These are phyloP conservation scores for Tenebrosternarchus preto DNA, from an alignment of 2,113 vertebrate species.

Conservation along the genomic window DNA sequence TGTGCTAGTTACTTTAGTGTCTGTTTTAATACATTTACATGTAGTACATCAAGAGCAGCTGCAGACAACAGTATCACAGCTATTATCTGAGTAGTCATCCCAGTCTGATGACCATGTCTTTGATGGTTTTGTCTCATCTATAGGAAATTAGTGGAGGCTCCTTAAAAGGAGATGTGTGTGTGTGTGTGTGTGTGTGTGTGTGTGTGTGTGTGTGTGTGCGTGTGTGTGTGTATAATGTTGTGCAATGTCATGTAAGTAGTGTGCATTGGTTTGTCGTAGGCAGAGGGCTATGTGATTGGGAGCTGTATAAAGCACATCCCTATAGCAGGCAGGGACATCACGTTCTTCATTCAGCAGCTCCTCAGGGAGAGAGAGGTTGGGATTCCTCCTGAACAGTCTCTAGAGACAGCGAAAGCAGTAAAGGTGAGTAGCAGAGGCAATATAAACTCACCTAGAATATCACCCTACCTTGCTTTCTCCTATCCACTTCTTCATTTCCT, in stretches of 20 bases:
- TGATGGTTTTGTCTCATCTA: too few species aligned
- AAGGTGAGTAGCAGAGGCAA: slow-evolving; percentile 77
- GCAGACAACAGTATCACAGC: too few species aligned
- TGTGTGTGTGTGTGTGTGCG: too few species aligned
- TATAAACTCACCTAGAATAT: neutral
- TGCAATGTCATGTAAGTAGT: too few species aligned
- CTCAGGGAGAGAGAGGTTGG: slow-evolving; percentile 94
- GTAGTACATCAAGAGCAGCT: too few species aligned
- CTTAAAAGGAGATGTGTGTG: neutral
- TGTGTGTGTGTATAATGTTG: neutral
- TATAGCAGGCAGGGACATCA: slow-evolving; percentile 96
- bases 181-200: neutral
- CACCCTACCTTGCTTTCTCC: neutral
- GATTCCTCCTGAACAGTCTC: slow-evolving; percentile 94
- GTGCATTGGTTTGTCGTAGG: slow-evolving; percentile 67
- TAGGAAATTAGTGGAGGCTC: too few species aligned
- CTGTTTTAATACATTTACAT: too few species aligned
- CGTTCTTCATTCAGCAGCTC: slow-evolving; percentile 97
- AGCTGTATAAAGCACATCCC: slow-evolving; percentile 99
- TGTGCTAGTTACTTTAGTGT: too few species aligned
- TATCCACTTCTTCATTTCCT: neutral
- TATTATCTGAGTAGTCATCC: too few species aligned
- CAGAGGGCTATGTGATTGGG: slow-evolving; percentile 97
- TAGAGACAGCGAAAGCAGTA: slow-evolving; percentile 97
- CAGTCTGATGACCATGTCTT: too few species aligned